Conservation (phyloP, 2,797 vertebrate genomes). For the Oreonectes daqikongensis region DNA sequence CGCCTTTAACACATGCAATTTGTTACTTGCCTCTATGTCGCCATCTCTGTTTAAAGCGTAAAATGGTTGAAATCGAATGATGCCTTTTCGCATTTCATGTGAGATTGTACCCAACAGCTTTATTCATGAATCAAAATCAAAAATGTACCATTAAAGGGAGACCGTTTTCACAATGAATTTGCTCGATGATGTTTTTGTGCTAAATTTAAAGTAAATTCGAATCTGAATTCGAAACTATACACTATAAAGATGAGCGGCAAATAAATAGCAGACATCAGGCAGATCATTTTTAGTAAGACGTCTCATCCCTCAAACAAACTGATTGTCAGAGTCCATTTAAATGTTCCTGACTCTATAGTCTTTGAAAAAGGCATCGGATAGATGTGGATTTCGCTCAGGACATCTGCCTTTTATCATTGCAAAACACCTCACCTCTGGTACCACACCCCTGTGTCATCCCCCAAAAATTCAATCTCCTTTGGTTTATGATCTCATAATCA, state of each 20-base stretch:
- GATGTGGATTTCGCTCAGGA: conserved; percentile 31
- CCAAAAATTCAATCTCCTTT: neutral
- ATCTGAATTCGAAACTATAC: too few relatives aligned
- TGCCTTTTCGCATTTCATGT: too few relatives aligned
- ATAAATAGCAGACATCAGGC: conserved; percentile 11
- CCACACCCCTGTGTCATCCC: conserved; percentile 11
- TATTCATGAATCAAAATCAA: too few relatives aligned
- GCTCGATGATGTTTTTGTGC: too few relatives aligned
- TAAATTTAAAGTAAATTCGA: too few relatives aligned
- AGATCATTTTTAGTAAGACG: neutral
- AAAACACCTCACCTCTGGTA: neutral
- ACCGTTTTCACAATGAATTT: too few relatives aligned
- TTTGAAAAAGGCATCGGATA: conserved; percentile 41
- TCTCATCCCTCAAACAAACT: neutral
- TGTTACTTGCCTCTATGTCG: too few relatives aligned
- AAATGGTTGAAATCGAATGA: too few relatives aligned
- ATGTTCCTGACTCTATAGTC: conserved; percentile 20
- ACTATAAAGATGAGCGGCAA: neutral
- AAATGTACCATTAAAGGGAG: too few relatives aligned
- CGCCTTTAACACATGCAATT: too few relatives aligned
- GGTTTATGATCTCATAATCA: conserved; percentile 11
- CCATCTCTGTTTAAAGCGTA: neutral
- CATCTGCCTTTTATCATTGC: conserved; percentile 36
- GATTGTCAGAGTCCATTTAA: conserved; percentile 37
- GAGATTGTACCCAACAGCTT: too few relatives aligned